Evolutionary conservation across 2,888 invertebrate species (phyloP), one percentile per base, ranked within the genome.

Genomic region (Idaea straminata): DNA sequence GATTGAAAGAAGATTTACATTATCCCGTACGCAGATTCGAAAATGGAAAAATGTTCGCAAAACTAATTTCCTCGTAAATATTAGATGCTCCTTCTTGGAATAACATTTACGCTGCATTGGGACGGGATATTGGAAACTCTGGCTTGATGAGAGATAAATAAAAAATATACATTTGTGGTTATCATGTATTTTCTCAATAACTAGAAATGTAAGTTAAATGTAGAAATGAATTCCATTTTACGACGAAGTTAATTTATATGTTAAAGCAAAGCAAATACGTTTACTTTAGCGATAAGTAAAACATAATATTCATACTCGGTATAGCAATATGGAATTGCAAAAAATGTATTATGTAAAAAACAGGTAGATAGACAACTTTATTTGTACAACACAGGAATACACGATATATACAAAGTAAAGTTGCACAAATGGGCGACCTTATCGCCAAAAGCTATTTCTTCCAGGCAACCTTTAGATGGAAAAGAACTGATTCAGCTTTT

Each of bases 21-120:
- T 47, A 13, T 47, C 7, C 13, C 47, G 47, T 13, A 47, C 47
- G 13, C 47, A 10, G 10, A 7, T 47, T 47, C 4, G 7, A 47
- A 47, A 25, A 59, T 69, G 67, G 64, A 63, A 68, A 71, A 72
- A 72, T 68, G 70, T 66, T 66, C 63, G 69, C 68, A 69, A 72
- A 74, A 73, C 74, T 74, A 76, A 80, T 78, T 80, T 80, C 76
- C 75, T 73, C 69, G 64, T 69, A 66, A 68, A 77, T 72, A 80
- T 76, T 78, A 63, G 59, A 64, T 61, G 74, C 74, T 67, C 70
- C 67, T 69, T 62, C 69, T 63, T 66, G 66, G 70, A 74, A 72
- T 69, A 71, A 77, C 77, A 75, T 81, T 80, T 79, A 70, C 74
- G 65, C 68, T 73, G 67, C 69, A 74, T 68, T 69, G 68, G 69